phyloP scores from a whole-genome alignment of 2,113 vertebrate species.

The Malurus cyaneus region DNA sequence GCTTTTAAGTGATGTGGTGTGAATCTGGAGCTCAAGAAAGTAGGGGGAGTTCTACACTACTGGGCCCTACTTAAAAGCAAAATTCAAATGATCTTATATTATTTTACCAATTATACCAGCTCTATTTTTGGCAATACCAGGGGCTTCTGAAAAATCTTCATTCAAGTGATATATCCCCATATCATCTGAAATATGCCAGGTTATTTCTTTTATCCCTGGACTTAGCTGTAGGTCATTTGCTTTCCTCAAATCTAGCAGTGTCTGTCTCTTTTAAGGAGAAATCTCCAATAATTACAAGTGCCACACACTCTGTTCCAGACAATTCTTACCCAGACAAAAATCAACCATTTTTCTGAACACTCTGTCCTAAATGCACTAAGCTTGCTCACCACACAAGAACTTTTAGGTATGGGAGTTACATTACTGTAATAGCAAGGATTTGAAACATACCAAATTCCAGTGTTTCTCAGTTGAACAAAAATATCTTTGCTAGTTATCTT shows the following conservation, averaged over 20 bases:
- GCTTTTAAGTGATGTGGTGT: not conserved
- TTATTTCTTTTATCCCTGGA: not conserved
- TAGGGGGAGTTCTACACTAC: not conserved
- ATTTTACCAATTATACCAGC: not conserved
- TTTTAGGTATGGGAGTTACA: not conserved
- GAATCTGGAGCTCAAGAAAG: not conserved
- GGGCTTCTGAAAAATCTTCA: not conserved
- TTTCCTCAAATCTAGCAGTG: not conserved
- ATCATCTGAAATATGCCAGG: not conserved
- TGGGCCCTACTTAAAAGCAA: not conserved
- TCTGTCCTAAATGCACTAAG: not conserved
- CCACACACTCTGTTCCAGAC: not conserved
- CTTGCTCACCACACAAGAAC: not conserved
- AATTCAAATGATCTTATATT: not conserved
- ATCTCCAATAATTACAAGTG: not conserved
- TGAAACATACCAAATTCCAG: not conserved
- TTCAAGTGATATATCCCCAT: not conserved
- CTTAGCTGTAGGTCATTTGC: not conserved
- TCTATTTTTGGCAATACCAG: not conserved
- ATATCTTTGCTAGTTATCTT: not conserved
- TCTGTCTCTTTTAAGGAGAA: not conserved
- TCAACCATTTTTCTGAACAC: not conserved
- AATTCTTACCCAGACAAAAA: not conserved
- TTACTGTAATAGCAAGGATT: not conserved
- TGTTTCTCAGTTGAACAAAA: not conserved